These are phyloP conservation scores for Poeciliopsis retropinna DNA, from an alignment of 2,113 vertebrate species.

Conservation along the genomic window DNA sequence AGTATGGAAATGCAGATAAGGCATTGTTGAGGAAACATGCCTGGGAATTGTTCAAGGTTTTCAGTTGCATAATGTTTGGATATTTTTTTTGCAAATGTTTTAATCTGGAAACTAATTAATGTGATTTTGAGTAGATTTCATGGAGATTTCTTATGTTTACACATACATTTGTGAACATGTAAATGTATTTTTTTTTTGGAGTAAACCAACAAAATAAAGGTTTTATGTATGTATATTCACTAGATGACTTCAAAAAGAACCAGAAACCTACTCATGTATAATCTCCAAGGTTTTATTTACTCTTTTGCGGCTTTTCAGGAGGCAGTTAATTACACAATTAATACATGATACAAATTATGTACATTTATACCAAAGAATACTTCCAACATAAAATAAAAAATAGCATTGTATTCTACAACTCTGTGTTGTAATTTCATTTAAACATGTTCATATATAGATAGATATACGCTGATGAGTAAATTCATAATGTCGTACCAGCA, in stretches of 20 bases:
- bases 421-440: conserved; percentile 80
- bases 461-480: conserved; percentile 84
- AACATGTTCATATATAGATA: conserved; percentile 84
- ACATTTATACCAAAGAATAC: conserved; percentile 85
- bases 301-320: conserved; percentile 80
- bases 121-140: conserved; percentile 51
- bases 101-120: conserved; percentile 62
- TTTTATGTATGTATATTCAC: conserved; percentile 1
- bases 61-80: conserved; percentile 74
- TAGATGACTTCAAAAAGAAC: neutral
- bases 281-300: conserved; percentile 83
- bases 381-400: conserved; percentile 84
- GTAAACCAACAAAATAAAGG: neutral
- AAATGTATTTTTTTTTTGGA: conserved; percentile 3
- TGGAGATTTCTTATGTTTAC: conserved; percentile 45
- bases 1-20: conserved; percentile 94
- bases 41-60: conserved; percentile 86
- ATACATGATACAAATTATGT: conserved; percentile 86
- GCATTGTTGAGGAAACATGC: conserved; percentile 82
- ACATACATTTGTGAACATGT: conserved; percentile 31
- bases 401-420: conserved; percentile 82
- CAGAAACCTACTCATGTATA: conserved; percentile 65
- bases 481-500: conserved; percentile 83
- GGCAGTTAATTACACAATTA: conserved; percentile 86
- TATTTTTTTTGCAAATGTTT: conserved; percentile 61